Evolutionary conservation across 1,140 invertebrate genomes (phyloP), one percentile per base, ranked within the genome.

Genomic region (Agrilus planipennis): DNA sequence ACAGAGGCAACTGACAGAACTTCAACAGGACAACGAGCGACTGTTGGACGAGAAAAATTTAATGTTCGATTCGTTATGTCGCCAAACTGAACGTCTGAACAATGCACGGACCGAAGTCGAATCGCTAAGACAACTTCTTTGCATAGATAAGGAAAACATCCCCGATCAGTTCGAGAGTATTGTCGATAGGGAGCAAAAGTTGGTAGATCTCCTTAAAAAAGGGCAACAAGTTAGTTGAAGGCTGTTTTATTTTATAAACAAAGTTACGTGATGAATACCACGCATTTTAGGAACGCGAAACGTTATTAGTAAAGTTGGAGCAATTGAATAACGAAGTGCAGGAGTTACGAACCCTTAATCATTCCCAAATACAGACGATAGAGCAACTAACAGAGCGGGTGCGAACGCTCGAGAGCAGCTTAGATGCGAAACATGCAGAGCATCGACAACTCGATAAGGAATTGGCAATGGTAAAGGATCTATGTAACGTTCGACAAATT

Each of bases 11-110:
- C 68, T 93, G 36, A 77, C 76, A 6, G 88, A 91, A 54, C 70
- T 91, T 2, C 87, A 90, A 58, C 72, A 79, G 3, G 87, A 91
- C 57, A 92, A 92, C 62, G 84, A 90, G 51, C 71, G 82, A 42
- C 67, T 94, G 12, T 71, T 76, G 21, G 85, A 91, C 50, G 89
- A 94, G 64, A 92, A 92, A 62, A 75, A 77, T 49, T 79, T 92
- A 12, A 68, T 93, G 35, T 71, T 93, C 18, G 87, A 92, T 58
- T 91, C 88, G n/a, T 65, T 93, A 2, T 91, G 86, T 58, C 73
- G 85, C 11, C 89, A 93, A 63, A 91, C 87, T 2, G 85, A 91
- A 60, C 88, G 90, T 63, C 65, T 93, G 0, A 87, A 91, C 60
- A 85, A 91, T 51, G 79, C 79, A 12, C 67, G 81, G 46, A 76